Evolutionary conservation across 2,113 vertebrate genomes (phyloP).

Genomic region (Synodontis membranacea): DNA sequence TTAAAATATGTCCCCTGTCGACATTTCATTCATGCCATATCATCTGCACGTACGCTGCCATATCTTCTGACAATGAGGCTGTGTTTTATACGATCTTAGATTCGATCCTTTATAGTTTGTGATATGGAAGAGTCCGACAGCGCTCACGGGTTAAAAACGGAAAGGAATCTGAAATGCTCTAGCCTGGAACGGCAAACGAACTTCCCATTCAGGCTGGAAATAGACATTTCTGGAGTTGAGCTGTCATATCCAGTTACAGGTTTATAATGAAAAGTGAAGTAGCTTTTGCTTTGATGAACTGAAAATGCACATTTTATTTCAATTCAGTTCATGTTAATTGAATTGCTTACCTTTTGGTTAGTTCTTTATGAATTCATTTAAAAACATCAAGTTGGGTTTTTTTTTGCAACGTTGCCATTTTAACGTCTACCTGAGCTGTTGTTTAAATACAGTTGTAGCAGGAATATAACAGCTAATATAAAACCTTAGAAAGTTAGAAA

Average conservation of each 20-base stretch:
- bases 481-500: neutral
- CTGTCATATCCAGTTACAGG: neutral
- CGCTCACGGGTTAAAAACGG: neutral
- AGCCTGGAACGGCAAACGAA: neutral
- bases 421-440: neutral
- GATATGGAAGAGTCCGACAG: neutral
- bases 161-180: neutral
- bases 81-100: neutral
- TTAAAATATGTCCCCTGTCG: conserved; percentile 32
- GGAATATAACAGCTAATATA: neutral
- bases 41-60: neutral
- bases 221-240: neutral
- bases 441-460: neutral
- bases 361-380: neutral
- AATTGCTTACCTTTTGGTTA: neutral
- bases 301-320: neutral
- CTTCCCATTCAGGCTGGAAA: neutral
- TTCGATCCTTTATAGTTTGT: neutral
- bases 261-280: neutral
- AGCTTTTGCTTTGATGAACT: neutral
- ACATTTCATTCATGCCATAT: conserved; percentile 21
- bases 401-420: neutral
- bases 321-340: neutral
- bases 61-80: neutral
- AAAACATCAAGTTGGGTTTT: neutral